Evolutionary conservation across 2,113 vertebrate species (phyloP), one percentile per base, ranked within the genome.

Genomic region (Gymnarchus niloticus): DNA sequence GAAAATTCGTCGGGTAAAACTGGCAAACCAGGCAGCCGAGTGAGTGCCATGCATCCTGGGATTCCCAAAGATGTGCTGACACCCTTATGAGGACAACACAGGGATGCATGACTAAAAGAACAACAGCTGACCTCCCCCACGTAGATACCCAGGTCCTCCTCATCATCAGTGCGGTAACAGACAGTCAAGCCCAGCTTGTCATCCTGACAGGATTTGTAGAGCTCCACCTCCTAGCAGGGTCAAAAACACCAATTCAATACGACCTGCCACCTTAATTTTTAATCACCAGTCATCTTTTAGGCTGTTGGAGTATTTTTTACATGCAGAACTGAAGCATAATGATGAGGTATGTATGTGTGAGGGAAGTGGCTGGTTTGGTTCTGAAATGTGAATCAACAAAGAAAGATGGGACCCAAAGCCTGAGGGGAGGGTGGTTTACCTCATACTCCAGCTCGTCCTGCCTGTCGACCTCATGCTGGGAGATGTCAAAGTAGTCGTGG

Each of bases 141-240:
- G 3, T 97, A 98, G 89, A 98, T 98, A 33, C 97, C 97, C 84
- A 97, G 93, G 91, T 97, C 97, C 85, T 97, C 96, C 89, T 98
- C 96, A 0, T 97, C 95, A n/a, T 98, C 96, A 0, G 97, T 98
- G 87, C 96, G 94, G 93, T 98, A 98, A 87, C 97, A 98, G 28
- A 98, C 96, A 6, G 95, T 97, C 91, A 98, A 92, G 3, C 97
- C 97, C 56, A 97, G 94, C 92, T 98, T 98, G 87, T 97, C 96
- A 87, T 95, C 95, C 91, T 97, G 97, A 65, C 93, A 96, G 84
- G 93, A 93, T 90, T 97, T 97, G 41, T 95, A 97, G 87, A 98
- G 77, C 90, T 96, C 96, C 92, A 97, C 97, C 91, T 97, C 96
- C 97, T 98, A 87, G n/a, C 59, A 85, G 48, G 56, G 37, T 46